Conservation (phyloP, 2,888 invertebrate genomes). For the Megamerina dolium region DNA sequence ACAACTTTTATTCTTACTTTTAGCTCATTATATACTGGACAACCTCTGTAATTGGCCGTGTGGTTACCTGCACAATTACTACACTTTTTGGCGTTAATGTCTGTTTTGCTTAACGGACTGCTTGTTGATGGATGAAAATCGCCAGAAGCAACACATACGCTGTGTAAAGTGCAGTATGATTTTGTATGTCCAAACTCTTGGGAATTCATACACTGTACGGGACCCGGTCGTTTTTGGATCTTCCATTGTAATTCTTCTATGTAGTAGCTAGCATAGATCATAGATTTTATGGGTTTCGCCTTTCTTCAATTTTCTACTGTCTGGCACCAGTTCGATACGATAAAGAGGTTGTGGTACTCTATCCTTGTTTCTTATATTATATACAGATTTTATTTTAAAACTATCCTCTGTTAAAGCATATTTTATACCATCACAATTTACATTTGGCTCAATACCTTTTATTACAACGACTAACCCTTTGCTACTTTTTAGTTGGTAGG, state of each 20-base stretch:
- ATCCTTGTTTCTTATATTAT: background rate
- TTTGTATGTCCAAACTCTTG: background rate
- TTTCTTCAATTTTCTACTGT: too few relatives aligned
- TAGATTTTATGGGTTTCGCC: too few relatives aligned
- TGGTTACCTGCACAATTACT: too few relatives aligned
- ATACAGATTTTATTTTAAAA: background rate
- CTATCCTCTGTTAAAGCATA: background rate
- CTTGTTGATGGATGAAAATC: background rate
- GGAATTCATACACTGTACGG: background rate
- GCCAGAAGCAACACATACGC: background rate
- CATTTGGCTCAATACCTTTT: slow-evolving; percentile 1
- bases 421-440: background rate
- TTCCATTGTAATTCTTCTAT: background rate
- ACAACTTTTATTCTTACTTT: background rate
- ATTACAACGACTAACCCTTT: background rate
- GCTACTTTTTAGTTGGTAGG: background rate
- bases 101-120: background rate
- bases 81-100: background rate
- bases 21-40: background rate
- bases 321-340: background rate
- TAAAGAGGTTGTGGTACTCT: background rate
- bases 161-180: background rate
- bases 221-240: background rate
- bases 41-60: background rate
- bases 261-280: too few relatives aligned